Conservation (phyloP, 2,888 invertebrate species). For the Yponomeuta sedellus region DNA sequence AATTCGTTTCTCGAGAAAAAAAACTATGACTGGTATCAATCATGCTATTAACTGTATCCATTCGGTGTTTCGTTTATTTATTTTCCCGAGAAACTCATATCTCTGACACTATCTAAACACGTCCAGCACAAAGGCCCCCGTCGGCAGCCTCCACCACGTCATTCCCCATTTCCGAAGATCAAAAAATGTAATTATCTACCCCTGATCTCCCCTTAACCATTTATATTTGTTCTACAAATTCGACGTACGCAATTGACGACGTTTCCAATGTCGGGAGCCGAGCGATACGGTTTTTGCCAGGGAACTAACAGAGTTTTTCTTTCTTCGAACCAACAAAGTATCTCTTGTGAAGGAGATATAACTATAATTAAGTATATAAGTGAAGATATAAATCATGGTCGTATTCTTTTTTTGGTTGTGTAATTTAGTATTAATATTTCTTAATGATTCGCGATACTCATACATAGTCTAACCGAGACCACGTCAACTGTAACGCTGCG, state of each 20-base stretch:
- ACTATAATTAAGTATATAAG: no score
- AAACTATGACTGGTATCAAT: no score
- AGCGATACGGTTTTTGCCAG: conserved; percentile 16
- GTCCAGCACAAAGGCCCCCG: conserved; percentile 42
- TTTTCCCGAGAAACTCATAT: conserved; percentile 31
- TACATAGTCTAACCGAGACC: no score
- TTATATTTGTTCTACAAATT: conserved; percentile 77
- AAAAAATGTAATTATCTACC: conserved; percentile 77
- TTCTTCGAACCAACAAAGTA: not conserved
- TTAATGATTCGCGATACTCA: no score
- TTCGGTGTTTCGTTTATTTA: not conserved
- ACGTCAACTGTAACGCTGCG: no score
- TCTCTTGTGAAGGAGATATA: no score
- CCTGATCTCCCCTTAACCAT: conserved; percentile 74
- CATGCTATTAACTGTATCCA: not conserved
- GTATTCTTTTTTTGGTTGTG: no score
- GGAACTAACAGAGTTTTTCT: not conserved
- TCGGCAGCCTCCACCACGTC: conserved; percentile 40
- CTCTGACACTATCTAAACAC: conserved; percentile 66
- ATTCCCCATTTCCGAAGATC: conserved; percentile 65
- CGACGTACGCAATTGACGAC: conserved; percentile 60
- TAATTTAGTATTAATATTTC: no score
- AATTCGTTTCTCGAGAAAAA: no score
- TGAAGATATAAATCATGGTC: no score
- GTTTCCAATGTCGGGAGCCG: conserved; percentile 37